These are phyloP conservation scores for Hassar affinis DNA, from an alignment of 2,113 vertebrate species.

Conservation along the genomic window DNA sequence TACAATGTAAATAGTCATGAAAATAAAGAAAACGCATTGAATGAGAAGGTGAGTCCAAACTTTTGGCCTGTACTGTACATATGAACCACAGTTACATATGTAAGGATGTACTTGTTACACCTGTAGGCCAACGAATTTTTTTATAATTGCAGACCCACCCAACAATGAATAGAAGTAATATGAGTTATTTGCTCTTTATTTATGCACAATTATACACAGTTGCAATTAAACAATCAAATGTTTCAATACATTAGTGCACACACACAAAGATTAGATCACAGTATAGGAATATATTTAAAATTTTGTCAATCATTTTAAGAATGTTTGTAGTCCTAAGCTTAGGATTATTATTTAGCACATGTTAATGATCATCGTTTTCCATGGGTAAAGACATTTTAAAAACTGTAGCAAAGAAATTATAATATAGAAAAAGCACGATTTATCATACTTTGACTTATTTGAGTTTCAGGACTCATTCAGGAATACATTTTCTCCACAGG, in stretches of 20 bases:
- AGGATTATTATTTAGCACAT: background rate
- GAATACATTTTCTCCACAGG: constrained; percentile 3
- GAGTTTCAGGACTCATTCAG: background rate
- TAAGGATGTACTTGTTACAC: background rate
- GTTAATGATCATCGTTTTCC: background rate
- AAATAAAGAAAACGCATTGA: too few species aligned
- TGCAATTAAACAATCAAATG: constrained; percentile 34
- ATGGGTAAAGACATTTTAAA: constrained; percentile 8
- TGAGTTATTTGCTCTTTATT: constrained; percentile 36
- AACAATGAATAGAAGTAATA: background rate
- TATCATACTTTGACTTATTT: background rate
- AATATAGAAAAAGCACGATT: constrained; percentile 26
- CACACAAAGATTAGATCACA: constrained; percentile 32
- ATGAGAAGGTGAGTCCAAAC: too few species aligned
- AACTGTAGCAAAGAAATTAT: constrained; percentile 20
- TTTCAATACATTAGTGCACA: constrained; percentile 36
- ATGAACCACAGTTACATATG: background rate
- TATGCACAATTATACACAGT: constrained; percentile 36
- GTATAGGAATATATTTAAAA: constrained; percentile 29
- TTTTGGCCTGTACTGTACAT: too few species aligned
- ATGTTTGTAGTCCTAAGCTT: constrained; percentile 5
- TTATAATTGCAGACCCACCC: background rate
- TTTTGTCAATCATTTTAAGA: constrained; percentile 2
- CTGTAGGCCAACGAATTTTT: too few species aligned
- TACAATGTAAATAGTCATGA: too few species aligned